Conservation (phyloP, 2,888 invertebrate genomes). For the Opisthograptis luteolata region DNA sequence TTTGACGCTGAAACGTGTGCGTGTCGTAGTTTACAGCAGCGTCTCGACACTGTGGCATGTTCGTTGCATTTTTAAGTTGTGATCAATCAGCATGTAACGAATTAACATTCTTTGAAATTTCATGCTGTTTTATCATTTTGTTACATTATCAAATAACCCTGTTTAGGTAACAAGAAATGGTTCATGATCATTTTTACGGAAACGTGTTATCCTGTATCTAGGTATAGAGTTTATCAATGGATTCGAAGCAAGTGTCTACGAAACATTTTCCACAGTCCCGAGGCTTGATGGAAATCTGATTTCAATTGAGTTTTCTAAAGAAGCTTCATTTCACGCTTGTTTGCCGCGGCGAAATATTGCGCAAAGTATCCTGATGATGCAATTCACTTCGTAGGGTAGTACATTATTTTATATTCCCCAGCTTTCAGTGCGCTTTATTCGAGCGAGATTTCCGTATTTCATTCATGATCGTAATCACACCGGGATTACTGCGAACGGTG, state of each 20-base stretch:
- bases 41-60: no score
- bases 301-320: slow-evolving; percentile 60
- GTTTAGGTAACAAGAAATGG: no score
- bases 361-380: slow-evolving; percentile 25
- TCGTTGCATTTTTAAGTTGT: no score
- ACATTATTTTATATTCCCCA: neutral
- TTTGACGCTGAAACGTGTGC: no score
- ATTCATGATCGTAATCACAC: neutral
- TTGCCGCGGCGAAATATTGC: slow-evolving; percentile 45
- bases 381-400: slow-evolving; percentile 8
- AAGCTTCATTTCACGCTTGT: slow-evolving; percentile 62
- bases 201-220: no score
- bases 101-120: no score
- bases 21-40: no score
- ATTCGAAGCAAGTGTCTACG: neutral
- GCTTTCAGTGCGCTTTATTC: slow-evolving; percentile 1
- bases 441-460: neutral
- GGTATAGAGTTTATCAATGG: no score
- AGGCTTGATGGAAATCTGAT: slow-evolving; percentile 35
- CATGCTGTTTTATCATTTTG: no score
- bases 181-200: no score
- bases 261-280: neutral
- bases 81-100: no score
- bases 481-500: neutral
- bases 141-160: no score